Percentiles rank a stretch among this genome's conserved stretches.
Evolutionary conservation across 2,113 vertebrate species (phyloP).

Genomic region (Tupaia tana): DNA sequence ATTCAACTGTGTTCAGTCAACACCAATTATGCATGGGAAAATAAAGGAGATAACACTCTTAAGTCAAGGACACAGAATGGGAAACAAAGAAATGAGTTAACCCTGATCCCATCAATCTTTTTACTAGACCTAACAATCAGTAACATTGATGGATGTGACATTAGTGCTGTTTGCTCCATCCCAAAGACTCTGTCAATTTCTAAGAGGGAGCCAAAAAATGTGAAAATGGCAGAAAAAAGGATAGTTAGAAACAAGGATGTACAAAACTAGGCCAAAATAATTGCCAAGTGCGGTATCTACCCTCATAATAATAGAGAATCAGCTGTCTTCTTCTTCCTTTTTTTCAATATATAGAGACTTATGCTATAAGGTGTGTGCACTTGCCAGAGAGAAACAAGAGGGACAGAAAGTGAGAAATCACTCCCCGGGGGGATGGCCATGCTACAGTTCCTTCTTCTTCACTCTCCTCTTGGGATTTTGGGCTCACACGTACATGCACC

Average conservation of each 20-base stretch:
- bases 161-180: neutral
- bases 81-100: constrained; percentile 18
- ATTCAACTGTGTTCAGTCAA: constrained; percentile 6
- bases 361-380: no score
- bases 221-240: neutral
- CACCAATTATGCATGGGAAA: neutral
- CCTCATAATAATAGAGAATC: neutral
- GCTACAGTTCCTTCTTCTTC: no score
- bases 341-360: no score
- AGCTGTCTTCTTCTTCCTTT: neutral
- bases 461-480: no score
- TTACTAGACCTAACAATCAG: constrained; percentile 36
- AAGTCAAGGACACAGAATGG: neutral
- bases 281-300: neutral
- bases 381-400: no score
- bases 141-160: neutral
- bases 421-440: no score
- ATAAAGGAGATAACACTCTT: neutral
- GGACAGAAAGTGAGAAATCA: no score
- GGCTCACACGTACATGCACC: no score
- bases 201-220: neutral
- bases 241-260: neutral
- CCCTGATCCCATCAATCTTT: neutral
- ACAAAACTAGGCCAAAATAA: neutral
- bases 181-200: neutral